Evolutionary conservation across 30 jellyfish, hydroid and myxozoan species (phyloP).

Genomic region (Aurelia coerulea): DNA sequence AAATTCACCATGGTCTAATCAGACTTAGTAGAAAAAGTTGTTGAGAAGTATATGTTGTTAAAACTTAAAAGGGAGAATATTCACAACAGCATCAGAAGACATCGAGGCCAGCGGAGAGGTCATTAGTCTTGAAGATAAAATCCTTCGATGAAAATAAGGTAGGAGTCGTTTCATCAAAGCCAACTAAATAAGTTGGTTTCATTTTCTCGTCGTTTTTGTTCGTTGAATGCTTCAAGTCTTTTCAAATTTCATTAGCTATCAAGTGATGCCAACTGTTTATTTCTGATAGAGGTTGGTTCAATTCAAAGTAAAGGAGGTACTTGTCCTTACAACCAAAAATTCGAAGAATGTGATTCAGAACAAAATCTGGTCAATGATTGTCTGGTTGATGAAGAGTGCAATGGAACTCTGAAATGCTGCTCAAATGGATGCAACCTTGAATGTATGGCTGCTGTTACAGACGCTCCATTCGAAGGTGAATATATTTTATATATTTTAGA

Average conservation of each 20-base stretch:
- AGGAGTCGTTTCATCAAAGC: conserved; percentile 38
- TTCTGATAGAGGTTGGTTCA: too few species aligned
- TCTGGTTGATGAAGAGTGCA: conserved; percentile 80
- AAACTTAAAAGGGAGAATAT: conserved; percentile 1
- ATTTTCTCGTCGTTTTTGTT: conserved; percentile 51
- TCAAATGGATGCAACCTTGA: conserved; percentile 79
- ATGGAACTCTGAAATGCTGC: conserved; percentile 85
- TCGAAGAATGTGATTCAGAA: conserved; percentile 74
- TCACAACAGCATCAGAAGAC: conserved; percentile 2
- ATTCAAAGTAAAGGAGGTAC: conserved; percentile 40
- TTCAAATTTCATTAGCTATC: conserved; percentile 41
- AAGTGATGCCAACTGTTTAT: too few species aligned
- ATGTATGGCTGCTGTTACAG: conserved; percentile 57
- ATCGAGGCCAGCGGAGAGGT: conserved; percentile 21
- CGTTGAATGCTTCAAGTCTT: conserved; percentile 81
- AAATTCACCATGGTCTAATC: too few species aligned
- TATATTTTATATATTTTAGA: neutral
- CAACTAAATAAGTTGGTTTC: conserved; percentile 38
- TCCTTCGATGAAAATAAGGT: conserved; percentile 57
- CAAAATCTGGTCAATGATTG: conserved; percentile 44
- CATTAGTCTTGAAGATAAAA: conserved; percentile 22
- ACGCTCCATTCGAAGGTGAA: conserved; percentile 40
- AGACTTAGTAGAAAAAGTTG: too few species aligned
- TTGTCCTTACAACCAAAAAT: conserved; percentile 57
- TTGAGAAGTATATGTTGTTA: too few species aligned